These are phyloP conservation scores for Anoplius nigerrimus DNA, from an alignment of 2,888 invertebrate genomes.

Conservation along the genomic window DNA sequence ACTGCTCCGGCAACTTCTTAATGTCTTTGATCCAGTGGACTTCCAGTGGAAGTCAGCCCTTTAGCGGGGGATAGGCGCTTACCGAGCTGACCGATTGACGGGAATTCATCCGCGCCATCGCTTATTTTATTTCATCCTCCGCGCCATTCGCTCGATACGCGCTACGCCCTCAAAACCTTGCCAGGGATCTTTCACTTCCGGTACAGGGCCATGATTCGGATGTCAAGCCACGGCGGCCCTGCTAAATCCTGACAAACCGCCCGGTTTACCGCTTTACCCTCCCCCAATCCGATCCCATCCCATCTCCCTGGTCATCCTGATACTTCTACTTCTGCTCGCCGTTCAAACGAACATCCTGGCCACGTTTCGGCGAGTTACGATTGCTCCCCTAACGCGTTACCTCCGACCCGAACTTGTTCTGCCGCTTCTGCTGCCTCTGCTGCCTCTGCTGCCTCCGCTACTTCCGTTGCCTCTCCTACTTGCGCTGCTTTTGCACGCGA, in stretches of 20 bases:
- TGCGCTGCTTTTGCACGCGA: too few species aligned
- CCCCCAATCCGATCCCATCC: too few species aligned
- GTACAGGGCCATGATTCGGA: neutral
- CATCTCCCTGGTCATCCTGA: constrained; percentile 6
- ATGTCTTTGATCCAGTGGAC: constrained; percentile 25
- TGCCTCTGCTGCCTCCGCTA: too few species aligned
- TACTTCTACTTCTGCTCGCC: constrained; percentile 13
- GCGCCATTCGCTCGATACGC: neutral
- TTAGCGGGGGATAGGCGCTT: constrained; percentile 18
- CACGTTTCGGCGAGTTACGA: constrained; percentile 41
- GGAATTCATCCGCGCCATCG: constrained; percentile 20
- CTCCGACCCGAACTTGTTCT: too few species aligned
- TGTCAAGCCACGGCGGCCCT: constrained; percentile 13
- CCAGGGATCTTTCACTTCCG: constrained; percentile 4
- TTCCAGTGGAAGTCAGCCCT: constrained; percentile 31
- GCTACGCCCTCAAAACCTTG: neutral
- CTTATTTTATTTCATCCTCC: neutral
- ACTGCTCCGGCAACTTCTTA: constrained; percentile 14
- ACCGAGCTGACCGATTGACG: constrained; percentile 28
- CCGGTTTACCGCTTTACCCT: constrained; percentile 31
- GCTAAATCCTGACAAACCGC: constrained; percentile 41
- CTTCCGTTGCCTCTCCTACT: too few species aligned
- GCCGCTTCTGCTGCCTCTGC: too few species aligned
- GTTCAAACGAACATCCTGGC: constrained; percentile 31
- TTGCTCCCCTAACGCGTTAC: constrained; percentile 15